These are phyloP conservation scores for Dryomyza anilis DNA, from an alignment of 2,888 invertebrate species.

Conservation along the genomic window DNA sequence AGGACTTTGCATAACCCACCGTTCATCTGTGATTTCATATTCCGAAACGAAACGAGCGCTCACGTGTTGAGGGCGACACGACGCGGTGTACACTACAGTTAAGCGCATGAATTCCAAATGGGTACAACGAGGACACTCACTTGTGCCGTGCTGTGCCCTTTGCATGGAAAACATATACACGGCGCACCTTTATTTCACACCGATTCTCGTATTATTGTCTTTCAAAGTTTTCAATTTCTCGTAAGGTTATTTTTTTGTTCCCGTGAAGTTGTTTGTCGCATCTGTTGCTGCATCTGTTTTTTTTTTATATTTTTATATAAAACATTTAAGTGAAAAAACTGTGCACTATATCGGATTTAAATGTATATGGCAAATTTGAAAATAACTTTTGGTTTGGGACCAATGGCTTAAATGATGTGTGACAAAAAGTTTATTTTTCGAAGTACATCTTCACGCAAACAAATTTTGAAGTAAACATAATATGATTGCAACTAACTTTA, in stretches of 20 bases:
- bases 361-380: not conserved
- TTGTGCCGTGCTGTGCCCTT: too few relatives aligned
- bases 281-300: conserved; percentile 46
- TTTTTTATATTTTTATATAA: not conserved
- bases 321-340: too few relatives aligned
- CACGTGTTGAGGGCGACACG: not conserved
- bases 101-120: conserved; percentile 18
- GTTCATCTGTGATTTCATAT: not conserved
- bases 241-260: not conserved
- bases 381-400: not conserved
- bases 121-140: conserved; percentile 17
- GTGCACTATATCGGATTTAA: too few relatives aligned
- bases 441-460: conserved; percentile 26
- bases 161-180: not conserved
- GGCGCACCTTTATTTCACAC: conserved; percentile 2
- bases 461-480: too few relatives aligned
- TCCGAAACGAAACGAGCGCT: not conserved
- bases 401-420: conserved; percentile 41
- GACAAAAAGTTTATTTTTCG: conserved; percentile 53
- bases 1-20: not conserved
- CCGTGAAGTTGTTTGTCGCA: conserved; percentile 51
- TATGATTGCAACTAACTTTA: too few relatives aligned
- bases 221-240: not conserved
- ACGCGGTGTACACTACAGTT: not conserved
- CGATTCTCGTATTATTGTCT: conserved; percentile 16